Evolutionary conservation across 2,888 invertebrate species (phyloP).

Genomic region (Scaptomyza cyrtandrae): DNA sequence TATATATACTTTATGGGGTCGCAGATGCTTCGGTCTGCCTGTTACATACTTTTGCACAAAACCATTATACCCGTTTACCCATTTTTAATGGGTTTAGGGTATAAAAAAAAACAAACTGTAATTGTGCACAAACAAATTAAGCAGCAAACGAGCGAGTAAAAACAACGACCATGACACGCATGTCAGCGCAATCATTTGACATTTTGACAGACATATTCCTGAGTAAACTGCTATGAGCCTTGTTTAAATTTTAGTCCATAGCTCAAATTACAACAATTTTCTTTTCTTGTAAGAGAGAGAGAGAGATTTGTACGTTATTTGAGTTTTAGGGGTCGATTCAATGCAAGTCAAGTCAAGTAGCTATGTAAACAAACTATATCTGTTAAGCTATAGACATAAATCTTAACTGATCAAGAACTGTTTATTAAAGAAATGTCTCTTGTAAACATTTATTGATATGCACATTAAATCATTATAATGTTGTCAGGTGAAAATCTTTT

Average conservation of each 20-base stretch:
- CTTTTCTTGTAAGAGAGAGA: background rate
- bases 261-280: slow-evolving; percentile 52
- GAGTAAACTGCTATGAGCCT: slow-evolving; percentile 30
- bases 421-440: background rate
- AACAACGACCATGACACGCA: slow-evolving; percentile 43
- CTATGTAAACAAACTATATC: background rate
- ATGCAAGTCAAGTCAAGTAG: slow-evolving; percentile 31
- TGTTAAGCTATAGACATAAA: slow-evolving; percentile 12
- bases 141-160: slow-evolving; percentile 33
- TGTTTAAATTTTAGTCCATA: slow-evolving; percentile 50
- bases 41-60: too few relatives aligned
- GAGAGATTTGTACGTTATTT: slow-evolving; percentile 15
- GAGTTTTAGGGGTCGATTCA: slow-evolving; percentile 29
- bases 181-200: slow-evolving; percentile 76
- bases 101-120: background rate
- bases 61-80: too few relatives aligned
- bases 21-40: too few relatives aligned
- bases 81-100: too few relatives aligned
- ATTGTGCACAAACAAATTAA: slow-evolving; percentile 41
- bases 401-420: background rate
- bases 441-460: background rate
- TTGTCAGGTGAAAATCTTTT: background rate
- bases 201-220: slow-evolving; percentile 66
- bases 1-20: too few relatives aligned
- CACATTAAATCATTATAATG: background rate